Conservation (phyloP, 2,888 invertebrate species). For the Mythimna impura region DNA sequence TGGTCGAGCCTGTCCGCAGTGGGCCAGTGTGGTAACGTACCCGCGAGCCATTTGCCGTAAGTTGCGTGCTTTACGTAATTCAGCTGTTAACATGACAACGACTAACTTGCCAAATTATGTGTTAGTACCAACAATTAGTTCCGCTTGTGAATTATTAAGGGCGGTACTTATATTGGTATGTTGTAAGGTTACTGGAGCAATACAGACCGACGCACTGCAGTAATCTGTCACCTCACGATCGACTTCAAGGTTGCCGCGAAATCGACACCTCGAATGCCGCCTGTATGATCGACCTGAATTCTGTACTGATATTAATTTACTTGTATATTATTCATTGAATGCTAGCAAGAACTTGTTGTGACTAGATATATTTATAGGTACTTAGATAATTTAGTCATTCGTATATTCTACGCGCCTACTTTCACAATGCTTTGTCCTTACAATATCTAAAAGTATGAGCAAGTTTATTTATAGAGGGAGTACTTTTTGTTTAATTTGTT, state of each 20-base stretch:
- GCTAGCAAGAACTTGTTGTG: conserved; percentile 62
- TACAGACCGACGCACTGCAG: conserved; percentile 67
- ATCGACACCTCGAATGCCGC: conserved; percentile 79
- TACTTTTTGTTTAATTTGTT: conserved; percentile 44
- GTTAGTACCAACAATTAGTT: conserved; percentile 80
- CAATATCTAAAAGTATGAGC: conserved; percentile 48
- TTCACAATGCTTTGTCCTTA: conserved; percentile 74
- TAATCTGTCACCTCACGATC: conserved; percentile 79
- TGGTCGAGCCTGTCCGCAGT: conserved; percentile 71
- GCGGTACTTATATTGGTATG: conserved; percentile 72
- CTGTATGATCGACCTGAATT: conserved; percentile 77
- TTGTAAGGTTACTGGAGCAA: conserved; percentile 74
- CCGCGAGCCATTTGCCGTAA: conserved; percentile 73
- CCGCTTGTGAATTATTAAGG: conserved; percentile 85
- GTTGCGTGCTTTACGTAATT: conserved; percentile 84
- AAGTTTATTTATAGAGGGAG: conserved; percentile 56
- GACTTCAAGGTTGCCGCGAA: conserved; percentile 83
- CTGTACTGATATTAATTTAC: conserved; percentile 70
- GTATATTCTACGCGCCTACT: conserved; percentile 65
- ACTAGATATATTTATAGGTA: conserved; percentile 33
- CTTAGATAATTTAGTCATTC: conserved; percentile 69
- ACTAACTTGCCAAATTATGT: conserved; percentile 75
- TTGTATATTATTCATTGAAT: conserved; percentile 68
- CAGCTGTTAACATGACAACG: conserved; percentile 79
- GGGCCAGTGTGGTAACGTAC: conserved; percentile 76